Conservation (phyloP, 2,888 invertebrate genomes). For the Limnephilus marmoratus region DNA sequence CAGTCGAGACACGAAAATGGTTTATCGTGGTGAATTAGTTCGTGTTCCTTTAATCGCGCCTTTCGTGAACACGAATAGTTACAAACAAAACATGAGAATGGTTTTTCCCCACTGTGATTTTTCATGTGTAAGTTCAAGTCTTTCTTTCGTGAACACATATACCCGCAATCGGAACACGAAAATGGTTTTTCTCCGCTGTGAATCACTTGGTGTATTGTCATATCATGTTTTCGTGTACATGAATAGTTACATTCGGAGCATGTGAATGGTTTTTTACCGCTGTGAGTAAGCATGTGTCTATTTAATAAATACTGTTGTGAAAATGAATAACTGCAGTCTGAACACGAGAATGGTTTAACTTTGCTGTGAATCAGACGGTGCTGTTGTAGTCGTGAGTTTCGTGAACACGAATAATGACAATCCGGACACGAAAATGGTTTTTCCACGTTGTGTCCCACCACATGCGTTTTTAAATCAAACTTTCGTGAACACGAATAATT, state of each 20-base stretch:
- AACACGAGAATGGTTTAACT: background rate
- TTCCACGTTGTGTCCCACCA: background rate
- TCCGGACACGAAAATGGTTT: background rate
- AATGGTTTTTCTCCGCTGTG: background rate
- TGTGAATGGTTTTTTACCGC: background rate
- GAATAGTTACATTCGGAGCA: background rate
- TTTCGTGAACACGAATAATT: background rate
- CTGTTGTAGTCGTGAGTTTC: background rate
- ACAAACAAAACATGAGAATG: background rate
- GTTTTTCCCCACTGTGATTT: conserved; percentile 5
- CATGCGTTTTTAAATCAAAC: background rate
- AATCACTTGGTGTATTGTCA: background rate
- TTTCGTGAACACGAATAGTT: conserved; percentile 4
- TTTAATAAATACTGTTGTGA: background rate
- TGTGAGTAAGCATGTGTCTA: background rate
- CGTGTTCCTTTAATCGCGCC: background rate
- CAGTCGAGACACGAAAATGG: conserved; percentile 6
- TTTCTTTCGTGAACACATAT: conserved; percentile 5
- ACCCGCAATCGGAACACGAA: background rate
- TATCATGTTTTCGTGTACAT: background rate
- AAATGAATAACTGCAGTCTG: background rate
- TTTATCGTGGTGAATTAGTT: background rate
- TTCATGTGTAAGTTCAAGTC: background rate
- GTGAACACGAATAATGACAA: background rate
- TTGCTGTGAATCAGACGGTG: background rate